These are phyloP conservation scores for Scolopax rusticola DNA, from an alignment of 2,797 vertebrate species.

Conservation along the genomic window DNA sequence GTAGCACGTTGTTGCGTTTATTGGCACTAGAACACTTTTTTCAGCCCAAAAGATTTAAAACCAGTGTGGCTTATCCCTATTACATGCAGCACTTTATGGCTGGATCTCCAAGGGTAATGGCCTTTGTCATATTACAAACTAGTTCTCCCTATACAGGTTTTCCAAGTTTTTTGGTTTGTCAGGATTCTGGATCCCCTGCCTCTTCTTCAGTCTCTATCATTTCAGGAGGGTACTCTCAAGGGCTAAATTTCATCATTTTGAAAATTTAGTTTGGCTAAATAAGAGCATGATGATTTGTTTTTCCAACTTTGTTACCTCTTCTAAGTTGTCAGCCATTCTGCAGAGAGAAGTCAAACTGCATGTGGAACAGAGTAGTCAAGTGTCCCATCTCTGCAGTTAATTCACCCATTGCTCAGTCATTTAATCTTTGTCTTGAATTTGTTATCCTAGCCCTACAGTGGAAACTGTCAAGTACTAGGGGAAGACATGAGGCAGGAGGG, in stretches of 20 bases:
- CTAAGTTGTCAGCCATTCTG: background rate
- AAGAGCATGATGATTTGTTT: background rate
- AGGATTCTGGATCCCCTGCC: background rate
- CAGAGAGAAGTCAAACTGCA: background rate
- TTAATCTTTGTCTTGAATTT: background rate
- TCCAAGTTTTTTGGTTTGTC: background rate
- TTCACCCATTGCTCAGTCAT: background rate
- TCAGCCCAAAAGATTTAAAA: background rate
- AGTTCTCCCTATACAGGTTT: background rate
- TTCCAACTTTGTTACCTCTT: background rate
- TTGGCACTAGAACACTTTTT: background rate
- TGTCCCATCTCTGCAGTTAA: background rate
- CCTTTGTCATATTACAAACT: background rate
- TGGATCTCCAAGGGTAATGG: background rate
- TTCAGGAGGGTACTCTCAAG: background rate
- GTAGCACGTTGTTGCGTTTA: background rate
- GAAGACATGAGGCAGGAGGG: background rate
- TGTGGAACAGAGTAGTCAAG: background rate
- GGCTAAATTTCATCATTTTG: background rate
- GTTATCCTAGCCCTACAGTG: background rate
- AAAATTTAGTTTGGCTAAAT: background rate
- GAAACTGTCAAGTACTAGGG: background rate
- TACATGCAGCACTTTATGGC: background rate
- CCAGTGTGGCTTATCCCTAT: background rate
- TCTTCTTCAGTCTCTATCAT: background rate